Evolutionary conservation across 2,113 vertebrate species (phyloP).

Genomic region (Phalacrocorax brasilianus): DNA sequence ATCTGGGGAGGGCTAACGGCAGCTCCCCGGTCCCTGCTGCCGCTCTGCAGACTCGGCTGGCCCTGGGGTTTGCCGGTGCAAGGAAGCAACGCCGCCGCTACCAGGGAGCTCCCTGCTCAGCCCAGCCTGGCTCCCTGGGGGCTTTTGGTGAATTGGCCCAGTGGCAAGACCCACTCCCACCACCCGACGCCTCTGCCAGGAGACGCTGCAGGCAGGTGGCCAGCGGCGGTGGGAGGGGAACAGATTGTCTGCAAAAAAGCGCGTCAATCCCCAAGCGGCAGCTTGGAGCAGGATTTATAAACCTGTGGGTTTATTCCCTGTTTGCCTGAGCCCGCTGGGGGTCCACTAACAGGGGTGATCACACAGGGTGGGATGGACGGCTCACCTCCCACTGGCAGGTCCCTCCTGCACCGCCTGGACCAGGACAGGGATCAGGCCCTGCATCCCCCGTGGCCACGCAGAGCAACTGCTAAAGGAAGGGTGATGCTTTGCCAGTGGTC

Average conservation of each 20-base stretch:
- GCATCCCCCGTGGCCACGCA: rapidly evolving
- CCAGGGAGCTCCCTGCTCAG: background rate
- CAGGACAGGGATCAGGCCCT: background rate
- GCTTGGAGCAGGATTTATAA: background rate
- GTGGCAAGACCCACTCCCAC: background rate
- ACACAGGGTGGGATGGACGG: rapidly evolving
- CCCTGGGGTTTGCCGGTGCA: rapidly evolving
- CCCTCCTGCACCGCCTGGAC: background rate
- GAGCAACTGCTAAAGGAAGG: background rate
- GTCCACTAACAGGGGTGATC: rapidly evolving
- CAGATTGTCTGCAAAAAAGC: background rate
- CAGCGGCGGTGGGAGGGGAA: background rate
- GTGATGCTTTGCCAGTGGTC: background rate
- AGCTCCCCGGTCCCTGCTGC: background rate
- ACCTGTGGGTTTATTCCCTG: rapidly evolving
- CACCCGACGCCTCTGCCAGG: background rate
- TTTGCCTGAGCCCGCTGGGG: too few relatives aligned
- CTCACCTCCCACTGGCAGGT: rapidly evolving
- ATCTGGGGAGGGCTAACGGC: rapidly evolving
- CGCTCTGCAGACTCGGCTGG: rapidly evolving
- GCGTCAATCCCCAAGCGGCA: background rate
- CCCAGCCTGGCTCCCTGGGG: background rate
- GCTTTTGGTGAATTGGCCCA: rapidly evolving
- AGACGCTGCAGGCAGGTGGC: background rate
- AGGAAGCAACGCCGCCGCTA: background rate